phyloP scores from a whole-genome alignment of 2,113 vertebrate genomes.

The Archilochus colubris region DNA sequence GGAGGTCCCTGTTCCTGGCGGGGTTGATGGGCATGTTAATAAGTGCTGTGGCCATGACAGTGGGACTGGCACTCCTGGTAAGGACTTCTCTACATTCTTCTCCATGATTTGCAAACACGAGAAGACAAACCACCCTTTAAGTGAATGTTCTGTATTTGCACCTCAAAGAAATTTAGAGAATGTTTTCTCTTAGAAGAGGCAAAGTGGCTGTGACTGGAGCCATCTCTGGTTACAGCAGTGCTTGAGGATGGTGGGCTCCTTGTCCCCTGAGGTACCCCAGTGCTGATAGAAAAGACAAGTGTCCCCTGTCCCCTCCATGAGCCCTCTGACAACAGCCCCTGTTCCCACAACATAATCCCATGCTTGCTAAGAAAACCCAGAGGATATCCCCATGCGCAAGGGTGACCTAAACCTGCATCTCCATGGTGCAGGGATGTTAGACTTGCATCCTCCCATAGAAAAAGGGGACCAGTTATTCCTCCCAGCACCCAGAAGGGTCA shows the following conservation, averaged over 20 bases:
- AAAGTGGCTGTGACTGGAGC: neutral
- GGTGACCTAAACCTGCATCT: neutral
- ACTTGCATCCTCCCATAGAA: neutral
- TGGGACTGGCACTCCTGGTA: conserved; percentile 89
- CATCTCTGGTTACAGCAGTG: neutral
- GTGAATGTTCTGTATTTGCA: neutral
- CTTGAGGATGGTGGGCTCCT: neutral
- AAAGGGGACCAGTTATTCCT: neutral
- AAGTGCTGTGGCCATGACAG: conserved; percentile 87
- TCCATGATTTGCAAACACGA: neutral
- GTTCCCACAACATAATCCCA: neutral
- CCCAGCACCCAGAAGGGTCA: neutral
- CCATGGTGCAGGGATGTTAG: neutral
- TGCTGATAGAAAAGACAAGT: neutral
- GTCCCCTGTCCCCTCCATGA: neutral
- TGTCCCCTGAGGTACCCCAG: neutral
- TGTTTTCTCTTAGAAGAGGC: neutral
- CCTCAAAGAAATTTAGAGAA: neutral
- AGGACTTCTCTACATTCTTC: conserved; percentile 14
- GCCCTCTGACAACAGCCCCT: neutral
- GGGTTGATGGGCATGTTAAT: conserved; percentile 90
- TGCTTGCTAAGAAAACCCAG: neutral
- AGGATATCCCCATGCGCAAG: neutral
- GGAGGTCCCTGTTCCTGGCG: conserved; percentile 84
- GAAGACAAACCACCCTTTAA: neutral